Conservation (phyloP, 30 jellyfish, hydroid and myxozoan species). For the Aurelia aurita region DNA sequence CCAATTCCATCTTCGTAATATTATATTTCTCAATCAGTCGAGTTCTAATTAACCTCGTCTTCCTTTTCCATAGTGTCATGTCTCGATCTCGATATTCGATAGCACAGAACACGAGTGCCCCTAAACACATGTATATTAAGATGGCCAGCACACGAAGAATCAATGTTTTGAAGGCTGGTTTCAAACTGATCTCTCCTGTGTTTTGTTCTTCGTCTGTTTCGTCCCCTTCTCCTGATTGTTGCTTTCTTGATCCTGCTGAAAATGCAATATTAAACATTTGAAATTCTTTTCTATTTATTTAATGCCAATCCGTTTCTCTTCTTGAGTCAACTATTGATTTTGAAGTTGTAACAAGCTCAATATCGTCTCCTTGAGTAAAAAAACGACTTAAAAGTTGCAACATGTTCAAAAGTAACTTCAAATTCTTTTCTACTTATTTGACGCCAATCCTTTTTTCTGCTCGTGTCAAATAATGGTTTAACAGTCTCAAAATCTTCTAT, state of each 20-base stretch:
- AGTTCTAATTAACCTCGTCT: constrained; percentile 17
- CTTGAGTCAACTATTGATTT: no score
- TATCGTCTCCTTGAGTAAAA: no score
- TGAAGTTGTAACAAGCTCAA: no score
- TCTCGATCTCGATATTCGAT: constrained; percentile 73
- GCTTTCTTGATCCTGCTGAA: constrained; percentile 30
- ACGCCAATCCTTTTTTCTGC: no score
- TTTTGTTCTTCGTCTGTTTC: constrained; percentile 15
- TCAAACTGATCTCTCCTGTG: constrained; percentile 54
- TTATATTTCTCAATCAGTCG: constrained; percentile 53
- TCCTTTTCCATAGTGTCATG: constrained; percentile 60
- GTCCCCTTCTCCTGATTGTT: constrained; percentile 30
- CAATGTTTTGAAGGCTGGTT: constrained; percentile 86
- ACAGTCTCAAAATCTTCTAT: no score
- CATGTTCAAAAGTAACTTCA: no score
- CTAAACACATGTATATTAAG: constrained; percentile 82
- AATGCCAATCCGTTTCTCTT: no score
- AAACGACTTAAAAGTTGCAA: no score
- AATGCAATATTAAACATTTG: constrained; percentile 16
- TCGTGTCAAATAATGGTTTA: no score
- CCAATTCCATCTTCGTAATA: constrained; percentile 51
- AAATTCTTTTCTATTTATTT: neutral
- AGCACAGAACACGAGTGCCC: constrained; percentile 93
- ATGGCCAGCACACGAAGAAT: constrained; percentile 78
- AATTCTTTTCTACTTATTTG: no score